Evolutionary conservation across 2,797 vertebrate genomes (phyloP).

Genomic region (Aratinga solstitialis): DNA sequence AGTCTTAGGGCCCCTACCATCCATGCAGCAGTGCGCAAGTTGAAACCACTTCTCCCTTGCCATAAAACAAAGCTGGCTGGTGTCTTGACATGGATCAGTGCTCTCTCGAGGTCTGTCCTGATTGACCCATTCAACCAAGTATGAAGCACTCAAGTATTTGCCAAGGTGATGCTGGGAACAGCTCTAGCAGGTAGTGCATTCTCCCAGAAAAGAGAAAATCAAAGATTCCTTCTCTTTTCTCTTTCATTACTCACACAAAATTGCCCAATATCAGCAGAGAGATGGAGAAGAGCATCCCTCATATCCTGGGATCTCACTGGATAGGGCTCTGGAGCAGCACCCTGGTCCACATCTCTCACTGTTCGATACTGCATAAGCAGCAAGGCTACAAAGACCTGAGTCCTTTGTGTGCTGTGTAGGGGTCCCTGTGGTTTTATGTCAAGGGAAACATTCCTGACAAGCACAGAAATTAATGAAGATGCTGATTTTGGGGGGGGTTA

Average conservation of each 20-base stretch:
- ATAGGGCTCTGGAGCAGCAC: neutral
- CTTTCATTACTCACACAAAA: neutral
- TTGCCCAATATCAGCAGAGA: neutral
- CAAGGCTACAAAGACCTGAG: neutral
- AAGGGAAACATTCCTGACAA: neutral
- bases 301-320: neutral
- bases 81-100: neutral
- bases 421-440: neutral
- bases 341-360: neutral
- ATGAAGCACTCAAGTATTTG: neutral
- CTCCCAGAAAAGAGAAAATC: neutral
- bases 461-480: neutral
- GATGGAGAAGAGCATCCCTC: neutral
- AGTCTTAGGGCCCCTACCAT: neutral
- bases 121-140: accelerated
- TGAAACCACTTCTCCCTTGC: neutral
- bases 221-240: neutral
- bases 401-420: neutral
- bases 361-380: neutral
- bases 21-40: neutral
- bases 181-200: neutral
- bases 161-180: neutral
- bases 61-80: neutral
- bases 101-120: neutral
- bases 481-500: neutral